Evolutionary conservation across 2,113 vertebrate genomes (phyloP), one percentile per base, ranked within the genome.

Genomic region (Lynx canadensis): DNA sequence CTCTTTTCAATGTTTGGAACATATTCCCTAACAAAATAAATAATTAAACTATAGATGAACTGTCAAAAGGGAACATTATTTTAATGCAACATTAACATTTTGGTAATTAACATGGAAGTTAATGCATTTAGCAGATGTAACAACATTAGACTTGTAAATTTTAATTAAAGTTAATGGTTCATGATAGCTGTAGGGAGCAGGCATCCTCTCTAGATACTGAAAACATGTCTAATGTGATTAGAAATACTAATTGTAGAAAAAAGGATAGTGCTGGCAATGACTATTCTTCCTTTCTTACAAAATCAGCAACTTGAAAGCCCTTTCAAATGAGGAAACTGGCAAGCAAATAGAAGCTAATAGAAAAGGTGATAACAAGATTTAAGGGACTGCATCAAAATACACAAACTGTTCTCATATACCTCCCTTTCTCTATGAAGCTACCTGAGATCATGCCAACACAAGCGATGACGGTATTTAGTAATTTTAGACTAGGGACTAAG

Each of bases 121-220:
- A 99, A 99, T 99, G 98, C 99, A 98, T 99, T 99, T 98, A 99
- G 98, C 99, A 99, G 98, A 99, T 99, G 98, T 98, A 99, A 98
- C 98, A 99, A 98, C 98, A 99, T 99, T 99, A 99, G 98, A 99
- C 99, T 99, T 99, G 99, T 99, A 99, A 99, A 99, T 99, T 99
- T 99, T 99, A 99, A 99, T 99, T 99, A 99, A 98, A 99, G 98
- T 98, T 98, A 99, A 99, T 99, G 99, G 99, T 98, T 99, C 98
- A 98, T 97, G 98, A 98, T 99, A 98, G 98, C 99, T 99, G 98
- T 98, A 98, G 98, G 98, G 98, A 99, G 98, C 98, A 98, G 98
- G 97, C 98, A 97, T 98, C 98, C 98, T 99, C 99, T 99, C 98
- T 98, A 98, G 99, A 98, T 99, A 98, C 98, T 97, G 97, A 97